Evolutionary conservation across 2,888 invertebrate species (phyloP).

Genomic region (Caenorhabditis afra): DNA sequence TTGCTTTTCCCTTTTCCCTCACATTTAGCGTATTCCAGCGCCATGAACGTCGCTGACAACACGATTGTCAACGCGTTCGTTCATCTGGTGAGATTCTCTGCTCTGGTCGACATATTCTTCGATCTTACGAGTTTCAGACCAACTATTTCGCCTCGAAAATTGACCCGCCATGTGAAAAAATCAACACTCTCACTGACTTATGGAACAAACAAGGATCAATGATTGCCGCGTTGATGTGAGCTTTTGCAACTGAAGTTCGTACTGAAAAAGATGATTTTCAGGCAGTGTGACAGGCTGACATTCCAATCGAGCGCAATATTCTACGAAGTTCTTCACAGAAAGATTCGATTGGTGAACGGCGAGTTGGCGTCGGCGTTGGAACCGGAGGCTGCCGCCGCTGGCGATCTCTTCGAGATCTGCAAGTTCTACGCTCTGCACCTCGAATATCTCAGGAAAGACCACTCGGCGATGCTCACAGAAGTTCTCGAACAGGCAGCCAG

Average conservation of each 20-base stretch:
- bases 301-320: slow-evolving; percentile 18
- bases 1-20: not conserved
- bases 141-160: slow-evolving; percentile 11
- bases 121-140: not conserved
- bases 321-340: slow-evolving; percentile 33
- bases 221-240: slow-evolving; percentile 25
- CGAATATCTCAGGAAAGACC: slow-evolving; percentile 36
- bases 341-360: slow-evolving; percentile 17
- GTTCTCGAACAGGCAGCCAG: slow-evolving; percentile 12
- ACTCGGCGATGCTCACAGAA: slow-evolving; percentile 5
- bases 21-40: slow-evolving; percentile 9
- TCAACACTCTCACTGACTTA: slow-evolving; percentile 9
- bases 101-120: not conserved
- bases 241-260: not conserved
- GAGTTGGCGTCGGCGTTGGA: slow-evolving; percentile 27
- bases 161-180: not conserved
- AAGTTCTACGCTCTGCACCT: slow-evolving; percentile 44
- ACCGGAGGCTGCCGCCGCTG: slow-evolving; percentile 19
- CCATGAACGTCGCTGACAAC: slow-evolving; percentile 24
- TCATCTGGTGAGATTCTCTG: not conserved
- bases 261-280: slow-evolving; percentile 18
- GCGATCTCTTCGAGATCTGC: slow-evolving; percentile 41
- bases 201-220: slow-evolving; percentile 24
- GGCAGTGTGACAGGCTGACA: not conserved
- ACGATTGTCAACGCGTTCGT: slow-evolving; percentile 17